Evolutionary conservation across 2,888 invertebrate species (phyloP).

Genomic region (Matsumyia berberina): DNA sequence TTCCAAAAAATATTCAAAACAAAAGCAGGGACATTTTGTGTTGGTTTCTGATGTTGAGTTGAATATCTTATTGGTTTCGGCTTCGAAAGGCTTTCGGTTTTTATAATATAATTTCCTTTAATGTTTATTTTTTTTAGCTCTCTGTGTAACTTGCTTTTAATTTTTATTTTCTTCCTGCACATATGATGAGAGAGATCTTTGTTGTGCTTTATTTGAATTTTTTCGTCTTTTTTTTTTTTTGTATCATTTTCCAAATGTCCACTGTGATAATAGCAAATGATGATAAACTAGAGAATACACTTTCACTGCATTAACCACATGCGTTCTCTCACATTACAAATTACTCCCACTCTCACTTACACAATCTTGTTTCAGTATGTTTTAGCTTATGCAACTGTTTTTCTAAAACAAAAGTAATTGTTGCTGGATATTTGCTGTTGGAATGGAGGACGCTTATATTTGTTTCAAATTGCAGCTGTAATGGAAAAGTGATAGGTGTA

Average conservation of each 20-base stretch:
- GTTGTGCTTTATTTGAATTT: conserved; percentile 54
- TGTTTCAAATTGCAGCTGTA: neutral
- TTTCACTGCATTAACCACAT: conserved; percentile 41
- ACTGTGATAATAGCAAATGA: conserved; percentile 33
- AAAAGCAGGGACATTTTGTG: conserved; percentile 68
- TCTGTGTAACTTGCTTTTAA: conserved; percentile 56
- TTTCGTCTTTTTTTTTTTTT: conserved; percentile 8
- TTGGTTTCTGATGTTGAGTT: conserved; percentile 73
- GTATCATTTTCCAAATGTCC: conserved; percentile 27
- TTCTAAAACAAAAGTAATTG: neutral
- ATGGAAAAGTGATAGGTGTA: no score
- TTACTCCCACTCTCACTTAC: conserved; percentile 9
- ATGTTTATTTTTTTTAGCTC: conserved; percentile 15
- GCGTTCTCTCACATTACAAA: conserved; percentile 43
- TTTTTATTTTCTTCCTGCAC: conserved; percentile 60
- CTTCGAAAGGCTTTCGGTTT: conserved; percentile 55
- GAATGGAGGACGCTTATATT: conserved; percentile 27
- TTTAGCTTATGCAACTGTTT: conserved; percentile 37
- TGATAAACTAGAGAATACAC: conserved; percentile 43
- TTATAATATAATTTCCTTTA: conserved; percentile 14
- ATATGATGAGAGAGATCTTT: conserved; percentile 64
- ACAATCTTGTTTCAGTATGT: conserved; percentile 15
- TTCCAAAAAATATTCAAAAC: conserved; percentile 42
- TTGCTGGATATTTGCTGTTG: conserved; percentile 61
- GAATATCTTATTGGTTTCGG: conserved; percentile 46